A percentile compares a stretch with the other conserved stretches of the same genome.
Evolutionary conservation across 2,113 vertebrate species (phyloP).

Genomic region (Sylvietta virens): DNA sequence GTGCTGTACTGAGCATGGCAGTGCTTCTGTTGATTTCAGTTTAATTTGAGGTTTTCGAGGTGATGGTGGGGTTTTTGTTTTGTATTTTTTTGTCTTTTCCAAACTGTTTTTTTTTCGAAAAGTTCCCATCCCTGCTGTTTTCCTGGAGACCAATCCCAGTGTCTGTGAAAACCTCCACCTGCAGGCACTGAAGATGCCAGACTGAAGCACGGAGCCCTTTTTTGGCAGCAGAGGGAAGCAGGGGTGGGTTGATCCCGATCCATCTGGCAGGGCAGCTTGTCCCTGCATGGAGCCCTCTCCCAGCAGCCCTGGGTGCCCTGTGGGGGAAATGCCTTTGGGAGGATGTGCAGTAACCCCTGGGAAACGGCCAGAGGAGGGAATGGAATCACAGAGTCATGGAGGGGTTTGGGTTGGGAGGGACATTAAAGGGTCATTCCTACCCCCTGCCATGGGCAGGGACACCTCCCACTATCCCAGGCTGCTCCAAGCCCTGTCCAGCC

Average conservation of each 20-base stretch:
- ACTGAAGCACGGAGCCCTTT: neutral
- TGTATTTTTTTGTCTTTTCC: neutral
- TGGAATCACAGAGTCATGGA: neutral
- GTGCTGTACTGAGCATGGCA: neutral
- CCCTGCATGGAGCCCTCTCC: neutral
- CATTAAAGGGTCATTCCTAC: no score
- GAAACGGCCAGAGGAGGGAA: neutral
- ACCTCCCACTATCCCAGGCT: neutral
- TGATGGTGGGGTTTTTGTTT: fast-evolving
- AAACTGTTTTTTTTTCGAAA: neutral
- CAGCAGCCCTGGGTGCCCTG: neutral
- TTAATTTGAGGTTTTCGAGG: neutral
- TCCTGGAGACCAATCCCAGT: neutral
- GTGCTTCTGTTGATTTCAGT: neutral
- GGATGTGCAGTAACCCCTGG: neutral
- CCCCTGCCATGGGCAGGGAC: neutral
- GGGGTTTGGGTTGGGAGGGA: neutral
- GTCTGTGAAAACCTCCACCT: neutral
- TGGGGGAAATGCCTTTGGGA: neutral
- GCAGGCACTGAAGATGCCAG: neutral
- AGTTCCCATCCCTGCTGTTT: neutral
- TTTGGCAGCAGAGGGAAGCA: neutral
- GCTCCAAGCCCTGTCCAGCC: neutral
- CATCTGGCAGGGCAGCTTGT: neutral
- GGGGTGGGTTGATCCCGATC: neutral